Evolutionary conservation across 2,113 vertebrate genomes (phyloP), one percentile per base, ranked within the genome.

Genomic region (Australoheros scitulus): DNA sequence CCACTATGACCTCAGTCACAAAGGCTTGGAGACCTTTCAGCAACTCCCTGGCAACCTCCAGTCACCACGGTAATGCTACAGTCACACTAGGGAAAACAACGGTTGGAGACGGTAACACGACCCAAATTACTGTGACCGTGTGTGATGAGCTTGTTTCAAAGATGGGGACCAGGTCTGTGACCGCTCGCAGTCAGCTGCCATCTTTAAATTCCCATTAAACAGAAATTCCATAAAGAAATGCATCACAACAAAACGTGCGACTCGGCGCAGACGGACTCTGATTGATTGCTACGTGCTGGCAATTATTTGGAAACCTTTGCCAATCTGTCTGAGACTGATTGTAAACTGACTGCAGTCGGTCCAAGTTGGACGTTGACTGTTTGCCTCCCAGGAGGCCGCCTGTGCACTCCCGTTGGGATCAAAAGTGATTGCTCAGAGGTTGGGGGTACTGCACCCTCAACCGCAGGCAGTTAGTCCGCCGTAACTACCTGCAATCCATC

Each of bases 211-310:
- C 43, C 18, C 24, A 70, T 0, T 7, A 41, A 68, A 68, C 22
- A 29, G 64, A 47, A 68, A 68, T 47, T 24, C 15, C 26, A 52
- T 2, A 50, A 50, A 50, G 47, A 68, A 68, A 68, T 50, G 41
- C 18, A 2, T 41, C 38, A 11, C 38, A 41, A 10, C 2, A 3
- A 38, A 38, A 10, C 9, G 29, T 29, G 29, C 29, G 29, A 29
- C 29, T 29, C 29, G 0, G 38, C 38, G 13, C 64, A 68, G 41
- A 26, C 41, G 26, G 47, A 70, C 18, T 50, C 47, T 18, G 41
- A 50, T 11, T 0, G 17, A 7, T 52, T 52, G 10, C 11, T 20
- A 52, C 18, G 7, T 52, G 43, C 18, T 2, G 6, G 41, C 64
- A 1, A 17, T 70, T 13, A 70, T 70, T 0, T 11, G 26, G 41